A percentile compares a stretch with the other conserved stretches of the same genome.
Conservation (phyloP, 1,140 invertebrate genomes). For the Drosophila ananassae region DNA sequence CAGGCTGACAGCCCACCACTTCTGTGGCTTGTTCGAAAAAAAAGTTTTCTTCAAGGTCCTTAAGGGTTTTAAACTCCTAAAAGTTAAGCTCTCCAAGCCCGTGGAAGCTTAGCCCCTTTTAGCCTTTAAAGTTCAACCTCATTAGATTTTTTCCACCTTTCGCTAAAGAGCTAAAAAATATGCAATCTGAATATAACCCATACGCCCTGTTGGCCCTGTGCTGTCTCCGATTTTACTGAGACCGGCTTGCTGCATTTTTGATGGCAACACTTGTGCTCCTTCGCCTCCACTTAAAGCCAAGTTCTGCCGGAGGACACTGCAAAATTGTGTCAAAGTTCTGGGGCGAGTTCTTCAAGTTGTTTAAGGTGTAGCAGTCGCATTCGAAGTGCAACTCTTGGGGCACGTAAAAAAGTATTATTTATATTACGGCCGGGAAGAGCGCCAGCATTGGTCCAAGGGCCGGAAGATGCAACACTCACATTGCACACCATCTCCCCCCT, state of each 20-base stretch:
- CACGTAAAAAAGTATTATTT: constrained; percentile 66
- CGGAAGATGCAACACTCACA: constrained; percentile 1
- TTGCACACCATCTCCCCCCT: constrained; percentile 1
- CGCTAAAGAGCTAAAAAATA: background rate
- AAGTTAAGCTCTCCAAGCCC: background rate
- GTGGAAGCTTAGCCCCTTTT: too few species aligned
- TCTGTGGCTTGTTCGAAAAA: background rate
- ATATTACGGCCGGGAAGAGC: constrained; percentile 43
- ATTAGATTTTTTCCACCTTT: too few species aligned
- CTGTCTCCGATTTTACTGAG: constrained; percentile 36
- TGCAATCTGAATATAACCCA: constrained; percentile 18
- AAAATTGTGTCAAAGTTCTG: constrained; percentile 52
- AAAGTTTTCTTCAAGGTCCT: background rate
- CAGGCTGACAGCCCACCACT: background rate
- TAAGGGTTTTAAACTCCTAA: background rate
- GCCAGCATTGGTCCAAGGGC: constrained; percentile 39
- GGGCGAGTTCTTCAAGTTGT: constrained; percentile 64
- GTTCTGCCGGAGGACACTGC: constrained; percentile 8
- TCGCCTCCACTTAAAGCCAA: constrained; percentile 28
- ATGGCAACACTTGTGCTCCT: constrained; percentile 25
- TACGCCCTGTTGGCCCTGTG: constrained; percentile 14
- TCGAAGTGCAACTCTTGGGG: constrained; percentile 26
- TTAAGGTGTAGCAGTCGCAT: constrained; percentile 51
- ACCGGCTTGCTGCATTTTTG: constrained; percentile 32
- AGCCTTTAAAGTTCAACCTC: constrained; percentile 12